Evolutionary conservation across 2,113 vertebrate genomes (phyloP), one percentile per base, ranked within the genome.

Genomic region (Mormyrus iriodes): DNA sequence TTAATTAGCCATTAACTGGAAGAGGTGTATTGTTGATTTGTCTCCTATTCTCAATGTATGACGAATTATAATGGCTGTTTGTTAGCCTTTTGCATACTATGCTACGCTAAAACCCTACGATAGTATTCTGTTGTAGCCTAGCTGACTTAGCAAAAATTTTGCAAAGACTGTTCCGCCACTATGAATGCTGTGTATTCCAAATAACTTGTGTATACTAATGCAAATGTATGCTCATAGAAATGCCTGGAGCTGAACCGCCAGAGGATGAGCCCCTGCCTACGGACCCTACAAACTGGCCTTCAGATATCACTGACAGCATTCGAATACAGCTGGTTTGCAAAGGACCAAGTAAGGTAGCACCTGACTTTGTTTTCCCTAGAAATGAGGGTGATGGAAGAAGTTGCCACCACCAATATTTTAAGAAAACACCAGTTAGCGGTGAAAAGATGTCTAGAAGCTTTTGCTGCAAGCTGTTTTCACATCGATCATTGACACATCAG

Each of bases 391-490:
- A 19, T 84, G 69, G 69, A 51, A 42, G 55, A 27, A 83, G 19
- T 19, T 88, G 44, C 76, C 13, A 87, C n/a, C 82, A 31, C 87
- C 48, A 84, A 42, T 15, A 49, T 61, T 15, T 24, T 21, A 65
- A 52, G 49, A 58, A 39, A 53, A 52, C n/a, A 82, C 46, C 42
- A 83, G 24, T 21, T 51, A 88, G 53, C 27, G 44, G 76, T 51
- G 12, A 51, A 51, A 87, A 55, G 39, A 58, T 55, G 39, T 58
- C 58, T 12, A 89, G 85, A 85, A 88, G 76, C 52, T 19, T 53
- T 15, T 53, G 52, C 17, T 53, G 52, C 52, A 53, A 91, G 86
- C 15, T 91, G 1, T 90, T 92, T 89, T 91, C 52, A 89, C 69
- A 88, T 42, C n/a, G n/a, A n/a, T n/a, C n/a, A n/a, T n/a, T n/a